These are phyloP conservation scores for Cryptocephalus primarius DNA, from an alignment of 2,888 invertebrate species.

Conservation along the genomic window DNA sequence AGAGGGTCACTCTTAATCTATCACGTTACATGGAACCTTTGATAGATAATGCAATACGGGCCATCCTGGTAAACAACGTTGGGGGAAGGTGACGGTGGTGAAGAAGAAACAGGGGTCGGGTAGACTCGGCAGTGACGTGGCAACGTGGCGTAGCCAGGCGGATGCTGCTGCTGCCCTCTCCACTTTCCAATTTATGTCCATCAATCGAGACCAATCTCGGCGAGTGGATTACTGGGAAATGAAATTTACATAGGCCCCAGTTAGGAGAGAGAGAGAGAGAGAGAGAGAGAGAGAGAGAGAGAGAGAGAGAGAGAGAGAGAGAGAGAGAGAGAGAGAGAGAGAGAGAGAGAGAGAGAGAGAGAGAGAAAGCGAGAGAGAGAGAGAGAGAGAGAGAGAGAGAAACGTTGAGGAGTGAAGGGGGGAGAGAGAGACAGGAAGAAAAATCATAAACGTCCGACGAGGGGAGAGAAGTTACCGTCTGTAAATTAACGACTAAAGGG, in stretches of 20 bases:
- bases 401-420: background rate
- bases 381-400: background rate
- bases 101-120: background rate
- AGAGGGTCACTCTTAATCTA: constrained; percentile 21
- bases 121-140: constrained; percentile 16
- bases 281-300: background rate
- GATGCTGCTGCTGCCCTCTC: constrained; percentile 23
- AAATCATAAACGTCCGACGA: background rate
- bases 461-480: no score
- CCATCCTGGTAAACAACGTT: constrained; percentile 20
- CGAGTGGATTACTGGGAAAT: constrained; percentile 60
- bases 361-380: background rate
- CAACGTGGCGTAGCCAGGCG: constrained; percentile 15
- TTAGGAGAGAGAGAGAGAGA: constrained; percentile 15
- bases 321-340: background rate
- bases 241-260: constrained; percentile 55
- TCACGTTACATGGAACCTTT: constrained; percentile 24
- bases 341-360: background rate
- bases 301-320: background rate
- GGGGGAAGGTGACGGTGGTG: constrained; percentile 6
- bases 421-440: background rate
- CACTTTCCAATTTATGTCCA: constrained; percentile 58
- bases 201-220: constrained; percentile 60
- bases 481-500: no score
- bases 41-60: constrained; percentile 26